Evolutionary conservation across 2,797 vertebrate genomes (phyloP).

Genomic region (Sebastes steindachneri): DNA sequence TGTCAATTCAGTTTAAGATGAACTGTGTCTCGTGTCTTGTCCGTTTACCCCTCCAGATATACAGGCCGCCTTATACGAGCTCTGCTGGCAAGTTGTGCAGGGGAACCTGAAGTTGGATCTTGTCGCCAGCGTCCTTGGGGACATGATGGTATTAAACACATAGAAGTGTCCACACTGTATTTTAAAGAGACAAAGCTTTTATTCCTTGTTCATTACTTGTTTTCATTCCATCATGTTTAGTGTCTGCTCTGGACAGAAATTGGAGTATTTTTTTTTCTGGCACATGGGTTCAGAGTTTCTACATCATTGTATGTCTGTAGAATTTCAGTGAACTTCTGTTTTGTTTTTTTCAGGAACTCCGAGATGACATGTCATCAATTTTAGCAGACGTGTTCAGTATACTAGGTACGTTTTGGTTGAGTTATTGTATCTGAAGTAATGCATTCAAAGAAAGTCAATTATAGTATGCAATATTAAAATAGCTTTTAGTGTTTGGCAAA

Average conservation of each 20-base stretch:
- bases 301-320: background rate
- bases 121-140: slow-evolving; percentile 89
- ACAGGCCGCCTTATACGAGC: slow-evolving; percentile 93
- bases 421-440: background rate
- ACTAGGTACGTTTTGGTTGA: slow-evolving; percentile 84
- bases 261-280: background rate
- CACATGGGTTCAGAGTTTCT: background rate
- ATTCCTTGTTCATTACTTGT: background rate
- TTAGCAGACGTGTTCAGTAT: slow-evolving; percentile 98
- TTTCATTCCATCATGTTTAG: background rate
- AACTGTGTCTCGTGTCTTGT: background rate
- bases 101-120: slow-evolving; percentile 96
- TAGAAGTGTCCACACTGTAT: background rate
- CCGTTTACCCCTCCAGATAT: slow-evolving; percentile 84
- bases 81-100: slow-evolving; percentile 93
- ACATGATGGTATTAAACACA: slow-evolving; percentile 88
- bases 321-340: background rate
- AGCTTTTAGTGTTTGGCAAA: background rate
- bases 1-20: background rate
- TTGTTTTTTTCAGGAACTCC: slow-evolving; percentile 87
- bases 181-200: background rate
- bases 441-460: background rate
- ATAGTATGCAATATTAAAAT: background rate
- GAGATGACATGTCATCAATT: slow-evolving; percentile 96
- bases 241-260: background rate